Percentiles rank a stretch among this genome's conserved stretches.
phyloP scores from a whole-genome alignment of 2,888 invertebrate genomes.

The Dichetophora obliterata region DNA sequence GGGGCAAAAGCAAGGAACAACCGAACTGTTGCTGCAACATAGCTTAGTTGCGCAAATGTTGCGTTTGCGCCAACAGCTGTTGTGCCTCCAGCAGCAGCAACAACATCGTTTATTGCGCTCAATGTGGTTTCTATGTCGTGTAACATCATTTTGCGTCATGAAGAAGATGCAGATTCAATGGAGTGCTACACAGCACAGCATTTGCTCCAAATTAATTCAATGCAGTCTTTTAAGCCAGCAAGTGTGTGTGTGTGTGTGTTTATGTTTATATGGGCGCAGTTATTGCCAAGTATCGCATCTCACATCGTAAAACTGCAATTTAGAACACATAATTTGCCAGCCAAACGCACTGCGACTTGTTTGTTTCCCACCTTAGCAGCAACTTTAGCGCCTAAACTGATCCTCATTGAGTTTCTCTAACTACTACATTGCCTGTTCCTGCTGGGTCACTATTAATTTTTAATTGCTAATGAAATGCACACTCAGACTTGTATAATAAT shows the following conservation, averaged over 20 bases:
- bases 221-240: too few relatives aligned
- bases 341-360: slow-evolving; percentile 4
- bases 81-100: background rate
- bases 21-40: background rate
- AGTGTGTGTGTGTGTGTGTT: background rate
- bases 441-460: background rate
- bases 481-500: slow-evolving; percentile 38
- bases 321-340: slow-evolving; percentile 69
- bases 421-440: background rate
- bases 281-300: slow-evolving; percentile 55
- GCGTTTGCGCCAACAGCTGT: slow-evolving; percentile 31
- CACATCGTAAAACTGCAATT: slow-evolving; percentile 69
- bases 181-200: background rate
- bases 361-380: background rate
- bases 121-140: background rate
- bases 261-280: background rate
- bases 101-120: background rate
- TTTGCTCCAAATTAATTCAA: slow-evolving; percentile 20
- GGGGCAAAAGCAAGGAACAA: background rate
- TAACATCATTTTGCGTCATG: background rate
- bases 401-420: background rate
- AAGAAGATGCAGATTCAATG: background rate
- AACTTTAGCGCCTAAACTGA: background rate
- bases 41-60: background rate
- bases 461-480: slow-evolving; percentile 51